Evolutionary conservation across 1,140 invertebrate species (phyloP), one percentile per base, ranked within the genome.

Genomic region (Drosophila rhopaloa): DNA sequence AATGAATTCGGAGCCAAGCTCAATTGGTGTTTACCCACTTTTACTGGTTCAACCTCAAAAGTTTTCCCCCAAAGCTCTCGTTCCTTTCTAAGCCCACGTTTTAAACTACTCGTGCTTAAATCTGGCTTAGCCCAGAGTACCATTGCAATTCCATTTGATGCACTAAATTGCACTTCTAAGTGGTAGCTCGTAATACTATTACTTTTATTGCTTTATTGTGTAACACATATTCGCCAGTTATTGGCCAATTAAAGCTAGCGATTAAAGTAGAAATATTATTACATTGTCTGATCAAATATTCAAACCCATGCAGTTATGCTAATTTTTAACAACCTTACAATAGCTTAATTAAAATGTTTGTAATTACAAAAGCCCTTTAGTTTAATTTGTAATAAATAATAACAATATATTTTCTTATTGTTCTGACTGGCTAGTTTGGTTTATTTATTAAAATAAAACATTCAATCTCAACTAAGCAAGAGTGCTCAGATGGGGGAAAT

Each of bases 141-240:
- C 56, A 51, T 32, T 68, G 13, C 48, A 55, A 73, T 74, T 66
- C 41, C 65, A 66, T 75, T 85, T 60, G 44, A 65, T 54, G 51
- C 66, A 55, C 65, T 61, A 88, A 86, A 88, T 70, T 76, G 76
- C 71, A 73, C 19, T 70, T 50, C 44, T 27, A 43, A 57, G 53
- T 68, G 38, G 7, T 16, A 75, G 78, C 77, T 51, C 53, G 57
- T 85, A 81, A 85, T 68, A 75, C 46, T 63, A 70, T 85, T 79
- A 84, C 61, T 16, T 32, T 35, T 0, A 5, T 4, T 16, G 37
- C 27, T 37, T 11, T 35, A 16, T 35, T 41, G 57, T 41, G 13
- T 59, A 8, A 16, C 37, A 14, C 29, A 40, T 16, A 43, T 35
- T 56, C 16, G 14, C 13, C 60, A 60, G 7, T 60, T 14, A 60